A percentile compares a stretch with the other conserved stretches of the same genome.
Conservation (phyloP, 2,888 invertebrate genomes). For the Neoitamus cyanurus region DNA sequence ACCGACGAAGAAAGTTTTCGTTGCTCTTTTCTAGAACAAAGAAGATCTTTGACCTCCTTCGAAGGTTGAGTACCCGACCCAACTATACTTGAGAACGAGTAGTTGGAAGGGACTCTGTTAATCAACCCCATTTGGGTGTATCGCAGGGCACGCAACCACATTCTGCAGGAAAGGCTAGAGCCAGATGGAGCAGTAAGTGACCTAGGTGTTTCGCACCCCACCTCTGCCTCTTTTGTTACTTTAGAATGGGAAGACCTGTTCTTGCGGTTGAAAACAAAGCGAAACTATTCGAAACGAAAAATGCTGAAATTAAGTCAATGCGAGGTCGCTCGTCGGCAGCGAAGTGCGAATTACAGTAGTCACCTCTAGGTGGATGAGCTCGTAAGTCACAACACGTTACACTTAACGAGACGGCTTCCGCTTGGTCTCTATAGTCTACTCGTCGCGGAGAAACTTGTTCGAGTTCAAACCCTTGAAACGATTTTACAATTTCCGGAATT, state of each 20-base stretch:
- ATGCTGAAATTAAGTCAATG: slow-evolving; percentile 17
- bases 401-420: background rate
- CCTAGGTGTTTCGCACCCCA: background rate
- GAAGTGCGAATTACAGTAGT: background rate
- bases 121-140: background rate
- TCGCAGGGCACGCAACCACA: background rate
- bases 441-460: background rate
- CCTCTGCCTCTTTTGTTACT: background rate
- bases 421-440: background rate
- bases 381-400: background rate
- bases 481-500: background rate
- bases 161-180: background rate
- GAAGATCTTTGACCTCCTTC: background rate
- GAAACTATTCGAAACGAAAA: background rate
- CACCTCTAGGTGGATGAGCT: background rate
- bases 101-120: background rate
- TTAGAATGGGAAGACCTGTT: background rate
- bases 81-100: background rate
- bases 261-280: background rate
- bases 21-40: background rate
- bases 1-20: background rate
- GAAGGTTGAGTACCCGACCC: background rate
- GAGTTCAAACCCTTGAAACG: background rate
- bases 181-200: background rate
- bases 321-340: slow-evolving; percentile 29